Evolutionary conservation across 1,140 invertebrate species (phyloP), one percentile per base, ranked within the genome.

Genomic region (Laupala kohalensis): DNA sequence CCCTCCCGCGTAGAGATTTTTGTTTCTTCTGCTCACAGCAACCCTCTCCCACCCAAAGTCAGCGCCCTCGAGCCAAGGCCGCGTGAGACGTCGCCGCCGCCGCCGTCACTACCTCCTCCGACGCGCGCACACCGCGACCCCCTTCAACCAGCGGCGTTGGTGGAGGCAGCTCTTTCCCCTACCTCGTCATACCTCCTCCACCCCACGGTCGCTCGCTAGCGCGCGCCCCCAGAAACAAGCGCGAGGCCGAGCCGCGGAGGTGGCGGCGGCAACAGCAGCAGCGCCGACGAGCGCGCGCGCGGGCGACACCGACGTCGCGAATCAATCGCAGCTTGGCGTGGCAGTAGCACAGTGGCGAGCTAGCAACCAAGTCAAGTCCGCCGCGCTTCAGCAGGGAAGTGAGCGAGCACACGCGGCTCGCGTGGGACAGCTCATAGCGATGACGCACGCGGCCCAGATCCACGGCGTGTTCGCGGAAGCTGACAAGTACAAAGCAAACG

Each of bases 281-380:
- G 71, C 66, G 71, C n/a, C n/a, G n/a, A n/a, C n/a, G n/a, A n/a
- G n/a, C n/a, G n/a, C n/a, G n/a, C n/a, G n/a, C n/a, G n/a, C n/a
- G n/a, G n/a, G n/a, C n/a, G n/a, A n/a, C n/a, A n/a, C n/a, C n/a
- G 37, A 67, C 67, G 25, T 29, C 27, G 62, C 66, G 71, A 72
- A 67, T 72, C 71, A 67, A 72, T 73, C 67, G 64, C 69, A 66
- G 71, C n/a, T n/a, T n/a, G n/a, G n/a, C n/a, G n/a, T n/a, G n/a
- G n/a, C n/a, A n/a, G n/a, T n/a, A n/a, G n/a, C n/a, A n/a, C n/a
- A n/a, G n/a, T n/a, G n/a, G n/a, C n/a, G n/a, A n/a, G n/a, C n/a
- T n/a, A n/a, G n/a, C n/a, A n/a, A n/a, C n/a, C n/a, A n/a, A n/a
- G n/a, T n/a, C n/a, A n/a, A n/a, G n/a, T n/a, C n/a, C n/a, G n/a